These are phyloP conservation scores for Cyanoramphus novaezelandiae DNA, from an alignment of 2,113 vertebrate genomes.

Conservation along the genomic window DNA sequence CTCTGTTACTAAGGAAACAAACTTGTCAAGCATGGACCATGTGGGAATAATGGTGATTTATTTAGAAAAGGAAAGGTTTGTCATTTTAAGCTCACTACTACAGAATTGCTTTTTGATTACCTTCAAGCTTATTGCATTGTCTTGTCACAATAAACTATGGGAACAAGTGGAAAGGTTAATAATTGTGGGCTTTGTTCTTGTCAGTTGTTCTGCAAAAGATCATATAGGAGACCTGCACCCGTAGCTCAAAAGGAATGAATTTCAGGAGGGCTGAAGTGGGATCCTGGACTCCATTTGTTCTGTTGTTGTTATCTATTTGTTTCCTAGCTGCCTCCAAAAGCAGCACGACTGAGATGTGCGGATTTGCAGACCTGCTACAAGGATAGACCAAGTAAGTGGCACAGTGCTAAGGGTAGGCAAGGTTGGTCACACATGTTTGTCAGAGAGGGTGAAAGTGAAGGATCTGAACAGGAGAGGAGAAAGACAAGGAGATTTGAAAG, in stretches of 20 bases:
- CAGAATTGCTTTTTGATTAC: constrained; percentile 85
- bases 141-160: constrained; percentile 83
- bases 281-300: neutral
- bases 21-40: constrained; percentile 76
- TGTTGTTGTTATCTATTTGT: neutral
- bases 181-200: constrained; percentile 72
- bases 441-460: neutral
- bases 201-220: constrained; percentile 63
- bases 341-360: neutral
- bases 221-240: constrained; percentile 2
- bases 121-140: constrained; percentile 81
- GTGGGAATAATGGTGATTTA: constrained; percentile 83
- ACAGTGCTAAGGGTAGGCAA: neutral
- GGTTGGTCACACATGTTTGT: neutral
- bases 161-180: constrained; percentile 83
- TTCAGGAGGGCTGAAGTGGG: neutral
- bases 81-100: constrained; percentile 81
- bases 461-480: neutral
- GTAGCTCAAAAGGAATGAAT: neutral
- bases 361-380: neutral
- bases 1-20: constrained; percentile 83
- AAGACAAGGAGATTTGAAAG: neutral
- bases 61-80: constrained; percentile 82
- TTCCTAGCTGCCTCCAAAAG: neutral
- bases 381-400: neutral